These are phyloP conservation scores for Emydocephalus ijimae DNA, from an alignment of 2,113 vertebrate genomes.

Conservation along the genomic window DNA sequence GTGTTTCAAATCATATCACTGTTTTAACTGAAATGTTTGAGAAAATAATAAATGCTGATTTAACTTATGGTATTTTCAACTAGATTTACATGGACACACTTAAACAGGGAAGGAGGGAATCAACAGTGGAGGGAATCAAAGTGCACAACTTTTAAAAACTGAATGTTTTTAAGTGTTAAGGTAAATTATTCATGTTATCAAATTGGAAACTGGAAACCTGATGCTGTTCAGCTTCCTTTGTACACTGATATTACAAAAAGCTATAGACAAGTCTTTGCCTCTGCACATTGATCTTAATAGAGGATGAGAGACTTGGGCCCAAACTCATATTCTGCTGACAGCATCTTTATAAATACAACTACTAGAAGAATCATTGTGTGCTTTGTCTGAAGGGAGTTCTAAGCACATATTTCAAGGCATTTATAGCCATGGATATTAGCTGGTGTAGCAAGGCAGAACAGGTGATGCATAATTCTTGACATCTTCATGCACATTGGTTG, in stretches of 20 bases:
- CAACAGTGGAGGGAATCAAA: background rate
- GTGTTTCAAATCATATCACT: slow-evolving; percentile 17
- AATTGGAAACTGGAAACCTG: background rate
- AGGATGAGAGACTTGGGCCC: background rate
- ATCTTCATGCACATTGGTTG: background rate
- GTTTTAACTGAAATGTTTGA: slow-evolving; percentile 16
- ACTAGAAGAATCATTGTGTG: background rate
- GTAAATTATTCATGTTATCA: background rate
- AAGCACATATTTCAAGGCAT: background rate
- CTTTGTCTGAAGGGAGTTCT: background rate
- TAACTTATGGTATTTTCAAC: slow-evolving; percentile 30
- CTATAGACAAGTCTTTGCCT: background rate
- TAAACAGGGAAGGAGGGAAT: slow-evolving; percentile 2
- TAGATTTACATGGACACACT: background rate
- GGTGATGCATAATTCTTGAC: background rate
- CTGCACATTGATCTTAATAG: background rate
- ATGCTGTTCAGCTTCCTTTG: slow-evolving; percentile 4
- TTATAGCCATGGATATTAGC: background rate
- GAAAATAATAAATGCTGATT: slow-evolving; percentile 31
- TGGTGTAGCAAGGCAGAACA: background rate
- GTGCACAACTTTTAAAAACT: background rate
- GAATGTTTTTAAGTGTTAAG: background rate
- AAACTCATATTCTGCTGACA: background rate
- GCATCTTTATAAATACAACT: background rate
- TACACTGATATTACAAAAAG: background rate